Percentiles rank a stretch among this genome's conserved stretches.
These are phyloP conservation scores for Percina caprodes DNA, from an alignment of 2,113 vertebrate genomes.

Conservation along the genomic window DNA sequence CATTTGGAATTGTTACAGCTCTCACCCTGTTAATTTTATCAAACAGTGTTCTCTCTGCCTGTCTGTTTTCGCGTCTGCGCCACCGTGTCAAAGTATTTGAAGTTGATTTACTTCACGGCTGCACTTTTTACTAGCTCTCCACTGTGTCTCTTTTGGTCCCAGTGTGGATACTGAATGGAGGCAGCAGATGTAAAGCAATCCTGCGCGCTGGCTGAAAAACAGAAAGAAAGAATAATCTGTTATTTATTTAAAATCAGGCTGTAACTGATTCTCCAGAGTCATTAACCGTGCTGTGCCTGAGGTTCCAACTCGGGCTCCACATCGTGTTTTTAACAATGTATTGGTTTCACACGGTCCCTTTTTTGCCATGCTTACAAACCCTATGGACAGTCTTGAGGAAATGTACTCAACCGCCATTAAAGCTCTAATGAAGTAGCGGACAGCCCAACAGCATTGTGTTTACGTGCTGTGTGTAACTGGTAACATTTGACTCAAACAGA, in stretches of 20 bases:
- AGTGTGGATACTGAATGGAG: slow-evolving; percentile 58
- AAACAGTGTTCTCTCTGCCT: slow-evolving; percentile 23
- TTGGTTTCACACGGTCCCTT: slow-evolving; percentile 43
- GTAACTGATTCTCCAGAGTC: slow-evolving; percentile 53
- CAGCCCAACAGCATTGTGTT: slow-evolving; percentile 24
- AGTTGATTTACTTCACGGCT: slow-evolving; percentile 56
- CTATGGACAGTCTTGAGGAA: slow-evolving; percentile 49
- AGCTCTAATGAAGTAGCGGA: slow-evolving; percentile 65
- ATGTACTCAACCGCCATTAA: slow-evolving; percentile 48
- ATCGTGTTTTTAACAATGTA: slow-evolving; percentile 57
- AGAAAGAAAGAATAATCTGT: slow-evolving; percentile 40
- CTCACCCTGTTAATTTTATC: slow-evolving; percentile 16
- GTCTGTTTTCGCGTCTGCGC: slow-evolving; percentile 27
- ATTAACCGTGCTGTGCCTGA: slow-evolving; percentile 55
- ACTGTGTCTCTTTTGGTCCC: slow-evolving; percentile 52
- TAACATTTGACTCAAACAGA: slow-evolving; percentile 37
- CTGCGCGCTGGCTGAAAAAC: slow-evolving; percentile 26
- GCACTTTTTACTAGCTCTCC: slow-evolving; percentile 54
- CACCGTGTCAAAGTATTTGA: slow-evolving; percentile 40
- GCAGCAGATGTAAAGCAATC: slow-evolving; percentile 65
- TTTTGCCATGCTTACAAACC: slow-evolving; percentile 30
- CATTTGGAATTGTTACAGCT: too few species aligned
- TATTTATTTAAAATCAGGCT: slow-evolving; percentile 69
- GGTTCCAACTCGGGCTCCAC: slow-evolving; percentile 38
- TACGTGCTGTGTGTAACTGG: slow-evolving; percentile 40